Base-by-base conservation (phyloP, 92 coral and sea anemone species). In the Palythoa grandis region DNA sequence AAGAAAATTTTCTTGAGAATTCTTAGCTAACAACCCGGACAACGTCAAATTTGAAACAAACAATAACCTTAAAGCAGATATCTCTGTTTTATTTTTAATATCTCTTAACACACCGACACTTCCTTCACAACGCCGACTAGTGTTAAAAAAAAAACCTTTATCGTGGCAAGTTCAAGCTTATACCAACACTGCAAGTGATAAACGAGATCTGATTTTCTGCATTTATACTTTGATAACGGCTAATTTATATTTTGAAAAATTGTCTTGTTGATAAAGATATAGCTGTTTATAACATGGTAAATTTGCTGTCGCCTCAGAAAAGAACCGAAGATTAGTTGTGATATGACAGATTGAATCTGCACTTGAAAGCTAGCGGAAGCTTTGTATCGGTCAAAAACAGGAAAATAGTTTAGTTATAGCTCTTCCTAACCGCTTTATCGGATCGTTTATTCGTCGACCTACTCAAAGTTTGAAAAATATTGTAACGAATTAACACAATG, bases 391-490 rank as follows among this genome's bases (percentile, higher is more conserved):
- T 68, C n/a, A 19, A 66, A 23, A 24, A 43, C 85, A 80, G 67
- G 82, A 76, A 80, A 60, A 65, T 29, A 65, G 74, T 40, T 65
- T 66, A 56, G 70, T 23, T 47, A 5, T 23, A 79, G 71, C 29
- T 35, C 57, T 38, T 80, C 74, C 85, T 66, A 80, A 67, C 85
- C 75, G 85, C 82, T 54, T 76, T 53, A 76, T 35, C 35, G 35
- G 35, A 29, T 29, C 82, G 58, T 47, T 52, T 20, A 48, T 22
- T 47, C 25, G 7, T 53, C 20, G 82, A 76, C 82, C 82, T 25
- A 54, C 82, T 76, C 47, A 76, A 54, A 24, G 68, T 10, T 15
- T 22, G 12, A 15, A 7, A 24, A 23, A 52, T 15, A 76, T 22
- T 47, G 16, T 54, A 17, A 76, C 39, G n/a, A 22, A 76, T 47